These are phyloP conservation scores for Brachionus plicatilis DNA, from an alignment of 1,140 invertebrate genomes.

Conservation along the genomic window DNA sequence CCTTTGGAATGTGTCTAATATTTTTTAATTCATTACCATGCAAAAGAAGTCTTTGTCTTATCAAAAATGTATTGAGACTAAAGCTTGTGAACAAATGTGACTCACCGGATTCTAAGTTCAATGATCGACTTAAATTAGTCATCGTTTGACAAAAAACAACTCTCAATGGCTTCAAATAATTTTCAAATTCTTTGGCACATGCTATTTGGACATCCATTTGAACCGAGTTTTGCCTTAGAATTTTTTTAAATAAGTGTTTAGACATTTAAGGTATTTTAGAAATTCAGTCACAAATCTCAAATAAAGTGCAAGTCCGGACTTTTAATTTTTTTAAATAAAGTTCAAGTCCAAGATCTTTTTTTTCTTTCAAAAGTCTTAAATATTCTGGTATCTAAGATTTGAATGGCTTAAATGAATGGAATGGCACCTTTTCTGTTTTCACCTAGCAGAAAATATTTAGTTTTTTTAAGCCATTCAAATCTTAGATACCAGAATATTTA, in stretches of 20 bases:
- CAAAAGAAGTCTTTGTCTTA: slow-evolving; percentile 66
- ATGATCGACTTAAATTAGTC: background rate
- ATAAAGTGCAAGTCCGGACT: too few relatives aligned
- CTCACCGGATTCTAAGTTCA: background rate
- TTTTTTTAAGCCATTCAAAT: too few relatives aligned
- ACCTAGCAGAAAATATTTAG: too few relatives aligned
- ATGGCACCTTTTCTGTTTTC: too few relatives aligned
- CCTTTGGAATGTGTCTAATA: slow-evolving; percentile 73
- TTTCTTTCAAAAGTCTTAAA: too few relatives aligned
- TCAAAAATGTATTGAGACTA: slow-evolving; percentile 66
- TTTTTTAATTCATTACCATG: slow-evolving; percentile 74
- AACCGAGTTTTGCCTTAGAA: slow-evolving; percentile 64
- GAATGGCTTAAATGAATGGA: too few relatives aligned
- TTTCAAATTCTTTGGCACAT: slow-evolving; percentile 55
- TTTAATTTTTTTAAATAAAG: too few relatives aligned
- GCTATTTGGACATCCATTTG: slow-evolving; percentile 61
- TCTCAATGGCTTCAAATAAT: slow-evolving; percentile 18
- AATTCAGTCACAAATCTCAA: too few relatives aligned
- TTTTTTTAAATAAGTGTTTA: background rate
- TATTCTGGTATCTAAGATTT: too few relatives aligned
- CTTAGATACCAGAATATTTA: too few relatives aligned
- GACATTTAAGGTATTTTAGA: too few relatives aligned
- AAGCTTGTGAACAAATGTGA: slow-evolving; percentile 59
- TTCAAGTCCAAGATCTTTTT: too few relatives aligned
- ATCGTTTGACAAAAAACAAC: background rate